A percentile compares a stretch with the other conserved stretches of the same genome.
phyloP scores from a whole-genome alignment of 2,888 invertebrate genomes.

The Cataglyphis livida region DNA sequence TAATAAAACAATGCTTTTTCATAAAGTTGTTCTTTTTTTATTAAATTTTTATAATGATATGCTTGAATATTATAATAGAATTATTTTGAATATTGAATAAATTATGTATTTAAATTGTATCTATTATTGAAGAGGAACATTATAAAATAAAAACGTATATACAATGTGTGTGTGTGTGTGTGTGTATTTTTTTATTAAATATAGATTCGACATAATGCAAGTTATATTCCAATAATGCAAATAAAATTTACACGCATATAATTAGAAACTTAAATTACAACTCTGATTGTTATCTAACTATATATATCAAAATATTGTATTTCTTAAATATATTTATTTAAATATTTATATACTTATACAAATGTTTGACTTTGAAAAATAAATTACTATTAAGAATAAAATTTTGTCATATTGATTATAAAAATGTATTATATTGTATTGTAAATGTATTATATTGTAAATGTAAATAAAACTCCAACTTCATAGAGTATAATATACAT shows the following conservation, averaged over 20 bases:
- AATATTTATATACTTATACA: constrained; percentile 31
- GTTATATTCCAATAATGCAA: neutral
- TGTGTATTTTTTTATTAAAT: neutral
- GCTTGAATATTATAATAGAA: too few species aligned
- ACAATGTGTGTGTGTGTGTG: too few species aligned
- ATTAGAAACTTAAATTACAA: constrained; percentile 6
- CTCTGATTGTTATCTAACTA: neutral
- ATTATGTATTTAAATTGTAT: too few species aligned
- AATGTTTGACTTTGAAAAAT: neutral
- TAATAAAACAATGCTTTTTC: too few species aligned
- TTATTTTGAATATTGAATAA: too few species aligned
- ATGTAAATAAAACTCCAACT: neutral
- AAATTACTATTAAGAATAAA: neutral
- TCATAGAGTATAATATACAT: constrained; percentile 20
- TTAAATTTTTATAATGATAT: too few species aligned
- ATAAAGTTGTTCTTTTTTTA: too few species aligned
- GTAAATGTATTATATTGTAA: constrained; percentile 12
- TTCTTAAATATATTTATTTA: constrained; percentile 1
- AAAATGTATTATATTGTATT: constrained; percentile 19
- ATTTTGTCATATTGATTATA: constrained; percentile 18
- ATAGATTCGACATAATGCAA: neutral
- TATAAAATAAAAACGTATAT: too few species aligned
- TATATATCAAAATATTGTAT: neutral
- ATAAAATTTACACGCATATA: neutral
- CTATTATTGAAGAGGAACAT: too few species aligned